Evolutionary conservation across 2,888 invertebrate genomes (phyloP).

Genomic region (Pandemis cinnamomeana): DNA sequence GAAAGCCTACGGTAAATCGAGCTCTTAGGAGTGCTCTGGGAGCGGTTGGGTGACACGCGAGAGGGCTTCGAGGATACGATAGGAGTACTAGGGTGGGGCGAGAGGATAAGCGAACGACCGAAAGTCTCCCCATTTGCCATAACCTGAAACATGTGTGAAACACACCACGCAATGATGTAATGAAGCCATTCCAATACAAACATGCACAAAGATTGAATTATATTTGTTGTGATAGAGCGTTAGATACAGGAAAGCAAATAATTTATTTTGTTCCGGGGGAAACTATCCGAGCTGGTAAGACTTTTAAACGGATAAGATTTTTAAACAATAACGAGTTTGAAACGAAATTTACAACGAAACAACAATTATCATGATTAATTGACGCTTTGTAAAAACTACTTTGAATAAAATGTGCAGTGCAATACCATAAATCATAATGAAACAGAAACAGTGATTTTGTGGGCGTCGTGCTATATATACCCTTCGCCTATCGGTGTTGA

Average conservation of each 20-base stretch:
- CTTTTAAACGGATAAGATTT: no score
- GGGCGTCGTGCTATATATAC: not conserved
- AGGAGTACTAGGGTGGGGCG: conserved; percentile 75
- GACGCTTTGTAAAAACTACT: not conserved
- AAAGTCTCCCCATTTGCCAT: conserved; percentile 88
- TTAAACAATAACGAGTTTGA: conserved; percentile 6
- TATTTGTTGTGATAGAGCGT: conserved; percentile 67
- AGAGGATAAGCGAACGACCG: conserved; percentile 86
- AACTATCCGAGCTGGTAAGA: not conserved
- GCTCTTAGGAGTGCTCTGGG: conserved; percentile 78
- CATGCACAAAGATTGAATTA: conserved; percentile 75
- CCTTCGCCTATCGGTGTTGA: not conserved
- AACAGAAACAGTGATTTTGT: conserved; percentile 3
- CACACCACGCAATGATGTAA: conserved; percentile 85
- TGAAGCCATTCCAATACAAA: conserved; percentile 84
- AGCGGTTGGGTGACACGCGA: conserved; percentile 71
- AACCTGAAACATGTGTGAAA: conserved; percentile 88
- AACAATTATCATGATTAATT: not conserved
- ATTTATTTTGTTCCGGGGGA: conserved; percentile 33
- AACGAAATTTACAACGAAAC: not conserved
- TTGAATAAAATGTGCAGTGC: not conserved
- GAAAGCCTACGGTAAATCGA: conserved; percentile 79
- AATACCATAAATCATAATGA: not conserved
- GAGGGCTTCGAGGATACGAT: conserved; percentile 66
- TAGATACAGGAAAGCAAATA: conserved; percentile 71